A percentile compares a stretch with the other conserved stretches of the same genome.
phyloP scores from a whole-genome alignment of 2,888 invertebrate genomes.

The Ceriagrion tenellum region DNA sequence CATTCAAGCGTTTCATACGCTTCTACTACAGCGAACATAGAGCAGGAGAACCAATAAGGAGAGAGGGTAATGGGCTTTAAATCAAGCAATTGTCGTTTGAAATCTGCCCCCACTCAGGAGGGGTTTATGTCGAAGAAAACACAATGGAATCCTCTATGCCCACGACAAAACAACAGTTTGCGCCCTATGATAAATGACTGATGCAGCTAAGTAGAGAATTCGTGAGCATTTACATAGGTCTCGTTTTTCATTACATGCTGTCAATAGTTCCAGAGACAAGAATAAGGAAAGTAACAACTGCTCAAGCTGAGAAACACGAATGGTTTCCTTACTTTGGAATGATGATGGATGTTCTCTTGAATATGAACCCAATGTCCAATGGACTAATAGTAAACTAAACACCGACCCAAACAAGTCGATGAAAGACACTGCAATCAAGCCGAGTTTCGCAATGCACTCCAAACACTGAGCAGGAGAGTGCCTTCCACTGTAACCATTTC shows the following conservation, averaged over 20 bases:
- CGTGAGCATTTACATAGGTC: conserved; percentile 34
- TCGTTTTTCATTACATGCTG: conserved; percentile 58
- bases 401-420: not conserved
- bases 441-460: not conserved
- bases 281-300: conserved; percentile 40
- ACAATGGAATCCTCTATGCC: not conserved
- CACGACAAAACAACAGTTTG: conserved; percentile 19
- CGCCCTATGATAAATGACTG: conserved; percentile 23
- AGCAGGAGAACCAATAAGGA: not conserved
- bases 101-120: not conserved
- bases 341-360: not conserved
- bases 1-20: not conserved
- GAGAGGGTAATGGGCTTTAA: conserved; percentile 18
- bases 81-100: conserved; percentile 21
- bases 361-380: not conserved
- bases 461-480: no score
- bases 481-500: no score
- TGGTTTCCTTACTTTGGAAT: conserved; percentile 6
- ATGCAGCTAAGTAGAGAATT: conserved; percentile 7
- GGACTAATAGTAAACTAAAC: not conserved
- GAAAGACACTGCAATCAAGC: not conserved
- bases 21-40: not conserved
- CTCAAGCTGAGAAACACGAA: conserved; percentile 62
- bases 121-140: not conserved
- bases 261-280: conserved; percentile 57